Base-by-base conservation (phyloP, 2,888 invertebrate species). In the Cyrtodaria siliqua region DNA sequence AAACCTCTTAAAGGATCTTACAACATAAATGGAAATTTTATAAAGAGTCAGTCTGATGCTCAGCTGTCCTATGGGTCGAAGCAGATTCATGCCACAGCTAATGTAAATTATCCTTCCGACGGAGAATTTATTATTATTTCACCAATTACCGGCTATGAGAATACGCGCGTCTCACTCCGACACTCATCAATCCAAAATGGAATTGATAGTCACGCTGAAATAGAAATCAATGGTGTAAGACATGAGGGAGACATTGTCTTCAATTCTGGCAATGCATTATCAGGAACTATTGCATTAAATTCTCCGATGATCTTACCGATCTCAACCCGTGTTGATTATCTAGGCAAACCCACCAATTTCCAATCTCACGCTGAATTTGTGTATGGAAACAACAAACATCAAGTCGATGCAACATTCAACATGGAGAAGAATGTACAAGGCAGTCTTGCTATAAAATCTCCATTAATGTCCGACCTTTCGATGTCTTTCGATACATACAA, bases 1-100 rank as follows among this genome's bases (percentile, higher is more conserved):
- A 68, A 66, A 56, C 61, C 68, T n/a, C 24, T 68, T 3, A 47
- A 63, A 47, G 47, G 53, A 40, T 57, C 61, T n/a, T 74, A 68
- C 26, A 63, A 50, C 4, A 67, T 68, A 24, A 29, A 74, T 14
- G 73, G 62, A 2, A 20, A 44, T 18, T 9, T 44, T 18, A 6
- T 9, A 18, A 20, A 20, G n/a, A 44, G 44, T 9, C 16, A 44
- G 44, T 16, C 44, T 16, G 16, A 44, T 6, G 44, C 44, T 16
- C 6, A 44, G 16, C 16, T 44, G 16, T 44, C 44, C 16, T 44
- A 44, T 20, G 44, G 44, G 6, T 44, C 44, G 3, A 44, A 16
- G 6, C 3, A 9, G 6, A 16, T 44, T 9, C 16, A 44, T 4
- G 20, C n/a, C 6, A 20, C 44, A 18, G n/a, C 20, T 9, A 44